phyloP scores from a whole-genome alignment of 2,113 vertebrate species.

The Zosterops japonicus region DNA sequence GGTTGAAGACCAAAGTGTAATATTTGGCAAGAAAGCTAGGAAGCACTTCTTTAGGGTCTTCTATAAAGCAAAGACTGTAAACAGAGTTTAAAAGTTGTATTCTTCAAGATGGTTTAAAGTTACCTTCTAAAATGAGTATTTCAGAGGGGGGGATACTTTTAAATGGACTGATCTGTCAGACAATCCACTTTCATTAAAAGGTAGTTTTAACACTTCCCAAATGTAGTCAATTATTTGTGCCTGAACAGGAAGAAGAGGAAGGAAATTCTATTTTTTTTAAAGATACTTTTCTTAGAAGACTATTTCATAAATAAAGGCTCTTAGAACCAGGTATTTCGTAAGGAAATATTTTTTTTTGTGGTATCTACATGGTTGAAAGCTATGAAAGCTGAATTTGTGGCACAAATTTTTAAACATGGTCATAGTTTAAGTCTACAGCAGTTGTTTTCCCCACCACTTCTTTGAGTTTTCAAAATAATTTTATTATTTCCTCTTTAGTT shows the following conservation, averaged over 20 bases:
- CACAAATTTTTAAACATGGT: not conserved
- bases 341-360: not conserved
- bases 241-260: not conserved
- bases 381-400: not conserved
- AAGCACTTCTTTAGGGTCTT: not conserved
- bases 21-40: not conserved
- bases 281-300: not conserved
- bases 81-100: not conserved
- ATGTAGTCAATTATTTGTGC: not conserved
- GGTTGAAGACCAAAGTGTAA: not conserved
- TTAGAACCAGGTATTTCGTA: not conserved
- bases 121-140: not conserved
- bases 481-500: not conserved
- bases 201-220: not conserved
- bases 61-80: not conserved
- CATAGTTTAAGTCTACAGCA: not conserved
- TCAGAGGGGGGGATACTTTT: not conserved
- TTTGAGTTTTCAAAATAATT: not conserved
- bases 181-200: not conserved
- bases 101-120: not conserved
- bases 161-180: not conserved
- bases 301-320: not conserved
- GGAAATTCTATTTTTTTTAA: not conserved
- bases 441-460: not conserved
- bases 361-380: not conserved